These are phyloP conservation scores for Pipistrellus nathusii DNA, from an alignment of 2,797 vertebrate genomes.

Conservation along the genomic window DNA sequence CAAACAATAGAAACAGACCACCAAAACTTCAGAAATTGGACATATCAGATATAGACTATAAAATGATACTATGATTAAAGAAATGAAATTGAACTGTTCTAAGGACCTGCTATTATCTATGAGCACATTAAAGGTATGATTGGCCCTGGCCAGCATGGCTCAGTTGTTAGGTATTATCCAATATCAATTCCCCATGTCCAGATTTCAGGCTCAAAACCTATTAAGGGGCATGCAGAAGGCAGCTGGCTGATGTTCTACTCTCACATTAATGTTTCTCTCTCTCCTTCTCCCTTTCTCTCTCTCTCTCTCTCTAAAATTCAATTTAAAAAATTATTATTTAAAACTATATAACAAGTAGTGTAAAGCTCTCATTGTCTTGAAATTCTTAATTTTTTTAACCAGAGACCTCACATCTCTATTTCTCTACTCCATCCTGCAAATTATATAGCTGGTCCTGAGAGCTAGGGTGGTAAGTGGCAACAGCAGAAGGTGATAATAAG, in stretches of 20 bases:
- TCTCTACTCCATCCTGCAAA: neutral
- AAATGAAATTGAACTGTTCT: conserved; percentile 11
- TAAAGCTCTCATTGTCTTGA: conserved; percentile 6
- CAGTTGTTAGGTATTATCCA: neutral
- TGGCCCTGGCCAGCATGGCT: neutral
- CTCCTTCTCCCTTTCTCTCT: neutral
- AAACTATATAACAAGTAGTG: neutral
- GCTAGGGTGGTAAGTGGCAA: neutral
- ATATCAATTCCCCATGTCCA: neutral
- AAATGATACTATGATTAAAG: conserved; percentile 28
- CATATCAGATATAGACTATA: neutral
- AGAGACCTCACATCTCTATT: neutral
- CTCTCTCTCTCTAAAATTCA: neutral
- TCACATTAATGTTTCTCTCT: neutral
- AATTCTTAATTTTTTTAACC: neutral
- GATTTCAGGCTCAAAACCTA: neutral
- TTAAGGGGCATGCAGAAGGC: neutral
- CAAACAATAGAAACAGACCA: neutral
- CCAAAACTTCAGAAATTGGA: neutral
- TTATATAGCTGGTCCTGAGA: neutral
- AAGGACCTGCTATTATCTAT: conserved; percentile 9
- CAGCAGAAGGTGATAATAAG: neutral
- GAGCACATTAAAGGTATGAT: neutral
- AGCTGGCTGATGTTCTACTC: neutral
- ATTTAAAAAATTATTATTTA: too few relatives aligned